Base-by-base conservation (phyloP, 2,113 vertebrate genomes). In the Callocephalon fimbriatum region DNA sequence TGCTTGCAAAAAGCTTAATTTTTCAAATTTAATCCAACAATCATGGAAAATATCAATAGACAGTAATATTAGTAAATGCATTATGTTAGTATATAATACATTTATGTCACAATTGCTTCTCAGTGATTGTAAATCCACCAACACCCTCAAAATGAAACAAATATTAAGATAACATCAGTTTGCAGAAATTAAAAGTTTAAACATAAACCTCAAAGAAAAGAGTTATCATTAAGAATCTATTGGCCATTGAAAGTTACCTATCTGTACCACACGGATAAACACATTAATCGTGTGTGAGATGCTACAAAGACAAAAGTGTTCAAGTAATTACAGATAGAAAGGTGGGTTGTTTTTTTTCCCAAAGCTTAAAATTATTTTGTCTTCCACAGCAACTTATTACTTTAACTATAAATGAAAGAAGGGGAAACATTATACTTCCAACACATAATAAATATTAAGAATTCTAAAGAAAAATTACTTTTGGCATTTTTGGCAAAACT, bases 51-150 rank as follows among this genome's bases (percentile, higher is more conserved):
- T 83, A 80, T 90, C 66, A 68, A 90, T 50, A 75, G 75, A 87
- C 61, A 94, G 62, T 42, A 93, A 95, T 82, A 95, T 67, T 94
- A 95, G 83, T 78, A 91, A 89, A 62, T 81, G 7, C 6, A 63
- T 67, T 85, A 67, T 1, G 0, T 71, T 95, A 88, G 37, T 63
- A 91, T 81, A 45, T 89, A 95, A 93, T 93, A 87, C 56, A 63
- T 79, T 90, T 95, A 90, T 94, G 90, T 85, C 85, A 90, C 66
- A 76, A 88, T 97, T 96, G 45, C 18, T 96, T 97, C 95, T 97
- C 68, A 93, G 63, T 95, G 78, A 96, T 67, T 97, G 65, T 98
- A 98, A 98, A 98, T 98, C 96, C 56, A 97, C 85, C 87, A 96
- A 97, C 94, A 95, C 95, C 65, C 90, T 42, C 48, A 95, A 98